A percentile compares a stretch with the other conserved stretches of the same genome.
Conservation (phyloP, 2,888 invertebrate genomes). For the Acronicta aceris region DNA sequence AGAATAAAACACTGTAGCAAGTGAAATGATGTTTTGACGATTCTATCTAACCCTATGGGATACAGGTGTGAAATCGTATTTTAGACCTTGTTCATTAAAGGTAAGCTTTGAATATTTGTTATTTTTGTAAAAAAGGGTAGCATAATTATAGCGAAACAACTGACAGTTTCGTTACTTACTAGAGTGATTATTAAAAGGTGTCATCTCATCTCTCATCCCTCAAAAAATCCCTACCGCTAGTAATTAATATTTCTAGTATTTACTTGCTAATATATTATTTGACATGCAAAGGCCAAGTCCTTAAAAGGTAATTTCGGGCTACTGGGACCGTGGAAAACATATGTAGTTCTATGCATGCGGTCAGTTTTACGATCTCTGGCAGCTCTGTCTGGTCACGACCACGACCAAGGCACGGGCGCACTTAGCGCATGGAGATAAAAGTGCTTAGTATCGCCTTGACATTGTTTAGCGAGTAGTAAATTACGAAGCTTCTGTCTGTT, state of each 20-base stretch:
- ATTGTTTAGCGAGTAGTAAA: conserved; percentile 42
- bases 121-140: too few relatives aligned
- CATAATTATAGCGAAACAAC: too few relatives aligned
- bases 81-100: too few relatives aligned
- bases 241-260: conserved; percentile 10
- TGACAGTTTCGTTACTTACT: too few relatives aligned
- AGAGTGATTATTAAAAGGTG: too few relatives aligned
- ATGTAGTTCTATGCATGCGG: conserved; percentile 4
- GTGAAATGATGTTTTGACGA: too few relatives aligned
- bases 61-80: too few relatives aligned
- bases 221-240: too few relatives aligned
- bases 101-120: too few relatives aligned
- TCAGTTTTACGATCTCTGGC: conserved; percentile 34
- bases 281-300: conserved; percentile 18
- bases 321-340: not conserved
- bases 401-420: conserved; percentile 24
- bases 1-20: too few relatives aligned
- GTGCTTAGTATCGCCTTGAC: conserved; percentile 47
- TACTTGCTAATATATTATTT: conserved; percentile 20
- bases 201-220: too few relatives aligned
- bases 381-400: conserved; percentile 29
- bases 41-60: too few relatives aligned
- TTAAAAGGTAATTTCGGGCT: conserved; percentile 35
- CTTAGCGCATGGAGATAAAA: conserved; percentile 44
- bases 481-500: conserved; percentile 24